Base-by-base conservation (phyloP, 2,797 vertebrate species). In the Acanthis flammea region DNA sequence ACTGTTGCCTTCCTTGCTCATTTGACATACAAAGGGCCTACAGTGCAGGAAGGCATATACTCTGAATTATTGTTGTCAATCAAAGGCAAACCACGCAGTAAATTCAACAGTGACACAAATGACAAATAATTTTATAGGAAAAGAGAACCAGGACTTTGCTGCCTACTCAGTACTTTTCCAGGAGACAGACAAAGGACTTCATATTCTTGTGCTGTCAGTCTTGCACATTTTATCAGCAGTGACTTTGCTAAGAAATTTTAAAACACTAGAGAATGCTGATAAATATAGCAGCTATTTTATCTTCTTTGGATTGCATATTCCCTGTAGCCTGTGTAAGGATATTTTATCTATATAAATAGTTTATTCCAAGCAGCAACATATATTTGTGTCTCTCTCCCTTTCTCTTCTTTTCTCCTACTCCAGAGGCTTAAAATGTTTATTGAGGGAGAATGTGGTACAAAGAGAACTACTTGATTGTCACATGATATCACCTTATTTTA, bases 111-210 rank as follows among this genome's bases (percentile, higher is more conserved):
- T 76, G 85, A 88, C 85, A 84, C 31, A 91, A 75, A 70, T 86
- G 89, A 86, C 66, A 97, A 94, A 95, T 90, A 90, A 90, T 91
- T 91, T 86, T 84, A 51, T 88, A 90, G 79, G 60, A 94, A 86
- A 95, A 89, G 86, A 87, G 72, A 92, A 78, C 18, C 31, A 88
- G 72, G 85, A 72, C 66, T 90, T 70, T 44, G 41, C 89, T 94
- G 82, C 82, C 91, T 92, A 92, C 85, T 88, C 95, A 90, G 84
- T 96, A 78, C 81, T 95, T 96, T 96, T 94, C 85, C 76, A 92
- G 44, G 55, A 95, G 87, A 75, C 70, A 92, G 82, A 92, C 68
- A 96, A 96, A 92, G 72, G 60, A 84, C 73, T 88, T 88, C 51
- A 73, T 30, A 81, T 78, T 95, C 79, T 90, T 84, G 10, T 73